A percentile compares a stretch with the other conserved stretches of the same genome.
Evolutionary conservation across 1,140 invertebrate genomes (phyloP).

Genomic region (Ceratosolen solmsi): DNA sequence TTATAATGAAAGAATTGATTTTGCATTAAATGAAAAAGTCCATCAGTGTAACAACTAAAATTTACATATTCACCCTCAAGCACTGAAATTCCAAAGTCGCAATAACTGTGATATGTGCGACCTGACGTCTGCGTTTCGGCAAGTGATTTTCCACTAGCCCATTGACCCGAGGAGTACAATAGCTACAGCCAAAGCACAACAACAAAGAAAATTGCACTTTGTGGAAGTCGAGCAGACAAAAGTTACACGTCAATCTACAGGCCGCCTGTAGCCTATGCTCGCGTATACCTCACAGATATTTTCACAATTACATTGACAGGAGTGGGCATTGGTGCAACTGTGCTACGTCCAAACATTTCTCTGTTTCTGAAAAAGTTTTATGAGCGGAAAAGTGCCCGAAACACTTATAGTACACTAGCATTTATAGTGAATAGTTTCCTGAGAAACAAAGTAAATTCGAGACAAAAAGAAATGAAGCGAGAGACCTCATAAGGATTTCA

Average conservation of each 20-base stretch:
- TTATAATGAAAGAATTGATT: too few relatives aligned
- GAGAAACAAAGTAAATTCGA: neutral
- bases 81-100: neutral
- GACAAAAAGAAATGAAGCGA: too few relatives aligned
- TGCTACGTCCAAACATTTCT: slow-evolving; percentile 32
- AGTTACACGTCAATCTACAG: neutral
- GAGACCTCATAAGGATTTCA: too few relatives aligned
- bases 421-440: neutral
- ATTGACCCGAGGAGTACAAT: neutral
- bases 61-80: neutral
- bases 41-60: neutral
- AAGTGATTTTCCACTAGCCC: slow-evolving; percentile 6
- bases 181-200: neutral
- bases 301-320: neutral
- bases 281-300: neutral
- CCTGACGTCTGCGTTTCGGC: neutral
- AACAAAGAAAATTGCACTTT: slow-evolving; percentile 32
- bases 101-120: neutral
- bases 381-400: slow-evolving; percentile 21
- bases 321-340: neutral
- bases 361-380: slow-evolving; percentile 38
- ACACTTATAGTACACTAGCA: slow-evolving; percentile 7
- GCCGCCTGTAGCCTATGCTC: neutral
- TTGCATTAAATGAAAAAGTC: too few relatives aligned
- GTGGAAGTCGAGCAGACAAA: neutral